Evolutionary conservation across 1,140 invertebrate species (phyloP), one percentile per base, ranked within the genome.

Genomic region (Ostrea edulis): DNA sequence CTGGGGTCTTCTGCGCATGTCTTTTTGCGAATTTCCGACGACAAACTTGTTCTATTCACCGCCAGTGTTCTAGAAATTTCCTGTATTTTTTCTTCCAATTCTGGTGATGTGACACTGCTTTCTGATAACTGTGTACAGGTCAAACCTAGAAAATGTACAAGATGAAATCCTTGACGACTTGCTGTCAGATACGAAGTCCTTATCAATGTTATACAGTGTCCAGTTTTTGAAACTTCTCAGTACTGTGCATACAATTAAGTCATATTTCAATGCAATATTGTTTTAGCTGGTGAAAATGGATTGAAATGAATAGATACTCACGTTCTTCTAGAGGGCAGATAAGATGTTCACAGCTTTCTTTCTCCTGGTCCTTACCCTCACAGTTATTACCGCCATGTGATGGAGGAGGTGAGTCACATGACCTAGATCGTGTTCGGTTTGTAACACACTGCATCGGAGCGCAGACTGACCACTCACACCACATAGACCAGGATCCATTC

Each of bases 1-100:
- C 84, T 52, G n/a, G 55, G 44, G 20, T 85, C 84, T 9, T 85
- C 35, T 20, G 84, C 84, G 35, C 84, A 65, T 51, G 84, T 65
- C 58, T 51, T 85, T 35, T 68, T 62, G 12, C 84, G 55, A 29
- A 68, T 52, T 51, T 62, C 29, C 11, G 84, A 85, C 5, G 84
- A 85, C 25, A 85, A 20, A 17, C 5, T 85, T 20, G 11, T 35
- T 52, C 68, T 85, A 29, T 85, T 62, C 20, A 85, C 44, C 14
- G 58, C 17, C 62, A 85, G n/a, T 83, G 22, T 12, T n/a, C 20
- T 54, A 14, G 52, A 29, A 14, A 83, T 83, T 52, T 83, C n/a
- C 4, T 51, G 11, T n/a, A 83, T 3, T 83, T 83, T 83, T 53
- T 52, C 82, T 53, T 52, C 44, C 22, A 83, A 52, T 17, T 35